Conservation (phyloP, 1,140 invertebrate species). For the Drosophila parvula region DNA sequence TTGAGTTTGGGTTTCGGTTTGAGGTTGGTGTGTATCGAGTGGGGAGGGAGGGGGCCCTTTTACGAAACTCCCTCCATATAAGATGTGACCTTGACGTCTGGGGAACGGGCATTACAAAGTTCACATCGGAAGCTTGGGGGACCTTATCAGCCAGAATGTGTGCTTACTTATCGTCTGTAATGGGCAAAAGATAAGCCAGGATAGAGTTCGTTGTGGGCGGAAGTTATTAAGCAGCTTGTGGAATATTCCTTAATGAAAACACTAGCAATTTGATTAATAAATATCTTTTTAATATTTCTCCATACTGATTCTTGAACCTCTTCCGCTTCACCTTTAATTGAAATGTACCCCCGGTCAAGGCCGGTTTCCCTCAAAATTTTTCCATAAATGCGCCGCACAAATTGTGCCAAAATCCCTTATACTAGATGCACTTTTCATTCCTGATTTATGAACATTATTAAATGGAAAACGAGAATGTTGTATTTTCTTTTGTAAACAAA, state of each 20-base stretch:
- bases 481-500: slow-evolving; percentile 72
- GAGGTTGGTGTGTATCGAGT: slow-evolving; percentile 13
- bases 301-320: neutral
- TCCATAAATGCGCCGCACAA: slow-evolving; percentile 40
- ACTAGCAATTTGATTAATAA: neutral
- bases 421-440: slow-evolving; percentile 62
- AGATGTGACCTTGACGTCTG: slow-evolving; percentile 43
- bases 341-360: slow-evolving; percentile 1
- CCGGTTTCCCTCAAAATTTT: slow-evolving; percentile 15
- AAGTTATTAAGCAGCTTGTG: neutral
- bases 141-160: slow-evolving; percentile 31
- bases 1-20: slow-evolving; percentile 26
- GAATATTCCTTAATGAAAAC: neutral
- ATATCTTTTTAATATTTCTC: neutral
- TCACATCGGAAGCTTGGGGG: slow-evolving; percentile 27
- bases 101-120: slow-evolving; percentile 42
- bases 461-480: slow-evolving; percentile 64
- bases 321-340: slow-evolving; percentile 9
- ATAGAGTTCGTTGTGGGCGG: slow-evolving; percentile 27
- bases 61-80: neutral
- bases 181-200: slow-evolving; percentile 38
- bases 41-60: neutral
- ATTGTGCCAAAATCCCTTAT: slow-evolving; percentile 57
- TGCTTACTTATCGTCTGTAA: slow-evolving; percentile 30
- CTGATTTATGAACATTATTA: slow-evolving; percentile 61